Evolutionary conservation across 2,113 vertebrate genomes (phyloP).

Genomic region (Cisticola juncidis): DNA sequence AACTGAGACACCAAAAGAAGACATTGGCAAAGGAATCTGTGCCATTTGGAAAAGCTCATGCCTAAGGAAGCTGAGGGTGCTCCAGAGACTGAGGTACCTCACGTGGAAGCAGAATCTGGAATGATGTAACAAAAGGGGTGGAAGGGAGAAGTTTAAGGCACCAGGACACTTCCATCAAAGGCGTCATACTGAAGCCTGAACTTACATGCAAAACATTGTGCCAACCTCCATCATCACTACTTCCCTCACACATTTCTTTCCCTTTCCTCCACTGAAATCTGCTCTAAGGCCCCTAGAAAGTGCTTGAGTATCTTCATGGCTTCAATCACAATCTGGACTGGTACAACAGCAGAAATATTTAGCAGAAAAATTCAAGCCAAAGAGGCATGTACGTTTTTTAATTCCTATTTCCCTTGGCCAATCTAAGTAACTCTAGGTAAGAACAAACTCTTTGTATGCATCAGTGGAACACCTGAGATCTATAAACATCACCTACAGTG

Average conservation of each 20-base stretch:
- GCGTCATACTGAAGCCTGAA: neutral
- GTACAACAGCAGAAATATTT: neutral
- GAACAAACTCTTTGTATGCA: neutral
- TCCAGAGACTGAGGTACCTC: neutral
- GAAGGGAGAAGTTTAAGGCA: neutral
- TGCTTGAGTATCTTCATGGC: neutral
- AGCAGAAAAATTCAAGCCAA: neutral
- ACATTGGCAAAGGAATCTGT: neutral
- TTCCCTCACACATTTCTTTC: neutral
- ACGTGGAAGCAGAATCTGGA: neutral
- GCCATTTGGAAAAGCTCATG: neutral
- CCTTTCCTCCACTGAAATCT: neutral
- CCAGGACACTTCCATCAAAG: neutral
- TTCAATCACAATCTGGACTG: neutral
- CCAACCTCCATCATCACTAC: neutral
- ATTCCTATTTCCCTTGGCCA: neutral
- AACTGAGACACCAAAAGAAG: neutral
- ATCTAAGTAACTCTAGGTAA: neutral
- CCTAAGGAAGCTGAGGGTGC: neutral
- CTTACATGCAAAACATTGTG: accelerated
- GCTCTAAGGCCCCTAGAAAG: neutral
- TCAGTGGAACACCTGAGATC: neutral
- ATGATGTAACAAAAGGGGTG: neutral
- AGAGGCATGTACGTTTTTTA: neutral
- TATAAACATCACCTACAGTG: neutral